These are phyloP conservation scores for Sylvilagus bachmani DNA, from an alignment of 2,113 vertebrate genomes.

Conservation along the genomic window DNA sequence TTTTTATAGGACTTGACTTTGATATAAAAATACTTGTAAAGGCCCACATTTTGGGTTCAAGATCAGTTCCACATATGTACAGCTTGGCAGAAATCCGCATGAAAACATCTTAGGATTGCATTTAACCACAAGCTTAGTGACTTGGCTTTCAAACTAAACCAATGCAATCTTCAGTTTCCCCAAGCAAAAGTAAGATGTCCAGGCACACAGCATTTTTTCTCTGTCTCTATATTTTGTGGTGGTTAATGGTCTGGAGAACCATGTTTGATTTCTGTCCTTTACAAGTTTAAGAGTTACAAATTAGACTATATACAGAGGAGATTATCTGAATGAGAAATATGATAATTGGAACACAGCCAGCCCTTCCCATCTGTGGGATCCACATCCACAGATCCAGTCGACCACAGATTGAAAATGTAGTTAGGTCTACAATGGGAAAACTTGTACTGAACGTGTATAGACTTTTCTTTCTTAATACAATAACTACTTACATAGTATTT, in stretches of 20 bases:
- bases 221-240: not conserved
- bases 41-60: not conserved
- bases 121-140: not conserved
- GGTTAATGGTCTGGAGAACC: not conserved
- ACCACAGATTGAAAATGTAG: not conserved
- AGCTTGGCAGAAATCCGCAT: not conserved
- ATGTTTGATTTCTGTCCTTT: conserved; percentile 5
- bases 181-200: not conserved
- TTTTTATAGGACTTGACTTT: conserved; percentile 30
- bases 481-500: not conserved
- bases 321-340: not conserved
- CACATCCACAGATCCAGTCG: not conserved
- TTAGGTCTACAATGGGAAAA: not conserved
- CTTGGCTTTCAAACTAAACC: conserved; percentile 28
- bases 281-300: not conserved
- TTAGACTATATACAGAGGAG: not conserved
- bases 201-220: not conserved
- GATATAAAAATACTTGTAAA: not conserved
- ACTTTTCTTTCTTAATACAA: not conserved
- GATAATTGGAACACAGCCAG: not conserved
- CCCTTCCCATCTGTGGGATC: not conserved
- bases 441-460: not conserved
- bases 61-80: not conserved
- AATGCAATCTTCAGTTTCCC: not conserved
- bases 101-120: not conserved